A percentile compares a stretch with the other conserved stretches of the same genome.
Conservation (phyloP, 2,888 invertebrate species). For the Trileptium ribeirensis region DNA sequence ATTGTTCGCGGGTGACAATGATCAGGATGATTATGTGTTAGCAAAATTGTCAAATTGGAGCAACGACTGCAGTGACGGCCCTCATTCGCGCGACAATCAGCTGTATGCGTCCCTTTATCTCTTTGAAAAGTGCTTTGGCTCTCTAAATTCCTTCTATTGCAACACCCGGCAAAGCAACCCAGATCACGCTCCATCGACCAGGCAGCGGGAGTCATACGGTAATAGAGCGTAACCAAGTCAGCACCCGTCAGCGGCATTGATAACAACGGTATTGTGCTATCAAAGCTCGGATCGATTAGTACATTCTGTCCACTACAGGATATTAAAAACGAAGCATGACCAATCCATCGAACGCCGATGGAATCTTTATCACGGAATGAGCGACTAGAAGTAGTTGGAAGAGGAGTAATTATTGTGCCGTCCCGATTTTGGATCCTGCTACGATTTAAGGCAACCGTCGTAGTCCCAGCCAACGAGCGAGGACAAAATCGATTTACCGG, state of each 20-base stretch:
- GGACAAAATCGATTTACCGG: neutral
- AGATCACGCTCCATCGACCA: too few species aligned
- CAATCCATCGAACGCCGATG: neutral
- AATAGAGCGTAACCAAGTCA: neutral
- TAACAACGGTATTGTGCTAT: neutral
- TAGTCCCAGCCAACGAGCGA: neutral
- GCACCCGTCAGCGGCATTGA: neutral
- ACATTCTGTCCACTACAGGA: neutral
- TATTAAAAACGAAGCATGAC: neutral
- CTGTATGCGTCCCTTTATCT: neutral
- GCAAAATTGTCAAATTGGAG: neutral
- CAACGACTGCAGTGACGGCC: neutral
- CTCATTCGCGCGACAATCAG: neutral
- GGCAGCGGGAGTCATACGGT: neutral
- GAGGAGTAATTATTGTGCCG: neutral
- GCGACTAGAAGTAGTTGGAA: too few species aligned
- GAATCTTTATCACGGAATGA: neutral
- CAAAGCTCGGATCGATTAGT: neutral
- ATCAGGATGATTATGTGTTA: neutral
- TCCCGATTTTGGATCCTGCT: neutral
- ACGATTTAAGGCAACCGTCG: neutral
- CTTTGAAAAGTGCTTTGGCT: too few species aligned
- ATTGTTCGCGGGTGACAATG: neutral
- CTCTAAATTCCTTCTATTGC: neutral
- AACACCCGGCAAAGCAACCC: neutral